Evolutionary conservation across 1,140 invertebrate genomes (phyloP).

Genomic region (Papilio polyxenes): DNA sequence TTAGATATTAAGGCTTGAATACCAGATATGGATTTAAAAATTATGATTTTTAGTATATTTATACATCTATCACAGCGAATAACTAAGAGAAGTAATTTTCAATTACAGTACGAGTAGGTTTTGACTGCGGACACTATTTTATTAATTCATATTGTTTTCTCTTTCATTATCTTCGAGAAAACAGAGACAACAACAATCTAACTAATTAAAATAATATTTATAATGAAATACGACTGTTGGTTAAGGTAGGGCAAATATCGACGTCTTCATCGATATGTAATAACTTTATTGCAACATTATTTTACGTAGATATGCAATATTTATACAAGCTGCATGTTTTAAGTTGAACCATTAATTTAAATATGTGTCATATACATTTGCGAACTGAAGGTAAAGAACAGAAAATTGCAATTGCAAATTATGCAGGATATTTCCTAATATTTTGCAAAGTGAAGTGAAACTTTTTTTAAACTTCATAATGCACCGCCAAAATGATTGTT

Average conservation of each 20-base stretch:
- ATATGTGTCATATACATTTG: not conserved
- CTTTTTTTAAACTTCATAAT: constrained; percentile 48
- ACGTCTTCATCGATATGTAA: not conserved
- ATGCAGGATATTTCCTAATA: constrained; percentile 14
- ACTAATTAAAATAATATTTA: not conserved
- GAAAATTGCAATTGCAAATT: not conserved
- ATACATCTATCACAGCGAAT: too few species aligned
- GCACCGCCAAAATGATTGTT: constrained; percentile 62
- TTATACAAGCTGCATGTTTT: not conserved
- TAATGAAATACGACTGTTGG: not conserved
- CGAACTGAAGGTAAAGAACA: not conserved
- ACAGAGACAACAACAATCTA: not conserved
- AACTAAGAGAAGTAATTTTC: too few species aligned
- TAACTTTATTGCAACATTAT: not conserved
- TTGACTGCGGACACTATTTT: too few species aligned
- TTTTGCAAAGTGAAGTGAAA: constrained; percentile 46
- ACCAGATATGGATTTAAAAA: not conserved
- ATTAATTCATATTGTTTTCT: too few species aligned
- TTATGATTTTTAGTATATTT: not conserved
- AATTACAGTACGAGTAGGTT: too few species aligned
- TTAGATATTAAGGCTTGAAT: not conserved
- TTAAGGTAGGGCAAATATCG: not conserved
- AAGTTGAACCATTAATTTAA: not conserved
- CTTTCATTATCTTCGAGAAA: too few species aligned
- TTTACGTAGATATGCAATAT: not conserved